Base-by-base conservation (phyloP, 2,797 vertebrate genomes). In the Hoplostethus mediterraneus region DNA sequence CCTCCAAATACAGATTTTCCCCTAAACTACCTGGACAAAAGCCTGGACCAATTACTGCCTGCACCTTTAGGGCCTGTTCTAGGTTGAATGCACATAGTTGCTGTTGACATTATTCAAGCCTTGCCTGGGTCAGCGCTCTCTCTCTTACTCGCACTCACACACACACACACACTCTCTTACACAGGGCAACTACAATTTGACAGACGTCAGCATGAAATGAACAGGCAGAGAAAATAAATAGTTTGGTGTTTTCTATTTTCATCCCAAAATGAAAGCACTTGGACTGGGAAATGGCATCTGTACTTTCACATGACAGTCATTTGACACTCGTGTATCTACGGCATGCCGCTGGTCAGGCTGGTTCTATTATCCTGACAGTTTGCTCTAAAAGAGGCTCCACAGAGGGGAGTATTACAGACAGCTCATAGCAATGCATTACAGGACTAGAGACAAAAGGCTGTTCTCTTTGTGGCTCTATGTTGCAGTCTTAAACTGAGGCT, bases 21-120 rank as follows among this genome's bases (percentile, higher is more conserved):
- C 60, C 60, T 63, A 40, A 84, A 64, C 79, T 67, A 36, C 73
- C 66, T 85, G 86, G 82, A 89, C 3, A 0, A 21, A 36, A 61
- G 81, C 82, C 82, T 77, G 70, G 76, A 48, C 73, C 83, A 83
- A 81, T 86, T 86, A 85, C 70, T 53, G 74, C 10, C 52, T n/a
- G 31, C 58, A 60, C 81, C 76, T 65, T 60, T 16, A 40, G 58
- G 53, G 54, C 55, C 71, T 13, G 52, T 51, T 57, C 55, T 58
- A 63, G 71, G 75, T 75, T 83, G 77, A 78, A 80, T 45, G 63
- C 64, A 64, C 30, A 21, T 51, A 73, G 83, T 69, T 67, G 69
- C 49, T 31, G 4, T 49, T 55, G 36, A 44, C 28, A 17, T 64
- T 81, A 74, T 69, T 78, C 30, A 70, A 72, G 60, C 61, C 71